Percentiles rank a stretch among this genome's conserved stretches.
phyloP scores from a whole-genome alignment of 1,140 invertebrate genomes.

The Tetramorium alpestre region DNA sequence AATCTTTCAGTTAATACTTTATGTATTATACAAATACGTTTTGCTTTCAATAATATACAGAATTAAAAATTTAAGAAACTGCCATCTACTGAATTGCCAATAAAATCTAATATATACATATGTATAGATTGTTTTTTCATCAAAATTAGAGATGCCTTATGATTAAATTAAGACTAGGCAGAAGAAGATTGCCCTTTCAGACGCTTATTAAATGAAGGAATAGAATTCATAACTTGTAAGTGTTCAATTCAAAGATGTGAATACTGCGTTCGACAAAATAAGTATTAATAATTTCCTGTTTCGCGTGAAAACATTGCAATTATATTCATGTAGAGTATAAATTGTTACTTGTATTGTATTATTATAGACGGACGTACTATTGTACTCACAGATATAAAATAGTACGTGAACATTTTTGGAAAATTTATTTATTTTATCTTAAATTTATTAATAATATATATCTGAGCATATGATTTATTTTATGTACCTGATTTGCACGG shows the following conservation, averaged over 20 bases:
- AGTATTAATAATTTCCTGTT: neutral
- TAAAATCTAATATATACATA: neutral
- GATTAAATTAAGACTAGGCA: neutral
- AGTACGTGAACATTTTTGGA: slow-evolving; percentile 3
- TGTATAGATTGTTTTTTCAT: neutral
- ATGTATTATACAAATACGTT: neutral
- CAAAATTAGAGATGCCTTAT: slow-evolving; percentile 2
- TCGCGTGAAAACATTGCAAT: neutral
- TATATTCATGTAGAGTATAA: neutral
- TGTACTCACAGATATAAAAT: slow-evolving; percentile 11
- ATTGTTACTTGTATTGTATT: neutral
- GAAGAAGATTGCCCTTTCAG: neutral
- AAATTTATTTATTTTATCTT: slow-evolving; percentile 18
- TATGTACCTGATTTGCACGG: slow-evolving; percentile 58
- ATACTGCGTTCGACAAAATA: neutral
- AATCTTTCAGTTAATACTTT: neutral
- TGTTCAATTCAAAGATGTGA: neutral
- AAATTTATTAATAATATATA: slow-evolving; percentile 46
- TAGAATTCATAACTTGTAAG: slow-evolving; percentile 1
- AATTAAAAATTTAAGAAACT: neutral
- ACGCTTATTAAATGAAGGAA: neutral
- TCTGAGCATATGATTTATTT: slow-evolving; percentile 52
- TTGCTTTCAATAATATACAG: neutral
- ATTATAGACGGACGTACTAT: neutral
- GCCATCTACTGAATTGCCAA: neutral